phyloP scores from a whole-genome alignment of 2,888 invertebrate genomes.

The Ophion ventricosus region DNA sequence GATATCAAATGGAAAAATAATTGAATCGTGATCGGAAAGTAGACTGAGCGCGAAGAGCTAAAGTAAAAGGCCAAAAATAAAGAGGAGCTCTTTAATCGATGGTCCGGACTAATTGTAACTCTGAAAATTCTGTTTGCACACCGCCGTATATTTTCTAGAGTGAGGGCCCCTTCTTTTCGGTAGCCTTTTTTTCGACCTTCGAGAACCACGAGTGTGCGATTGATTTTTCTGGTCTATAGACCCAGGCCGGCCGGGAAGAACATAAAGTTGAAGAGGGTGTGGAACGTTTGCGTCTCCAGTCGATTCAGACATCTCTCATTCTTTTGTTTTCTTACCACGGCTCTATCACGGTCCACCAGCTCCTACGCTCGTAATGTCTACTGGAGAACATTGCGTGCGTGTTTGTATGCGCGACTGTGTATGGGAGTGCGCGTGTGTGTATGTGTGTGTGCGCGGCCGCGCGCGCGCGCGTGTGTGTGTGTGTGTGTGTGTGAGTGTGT shows the following conservation, averaged over 20 bases:
- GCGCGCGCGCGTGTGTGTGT: too few species aligned
- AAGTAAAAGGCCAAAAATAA: conserved; percentile 1
- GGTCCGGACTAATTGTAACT: background rate
- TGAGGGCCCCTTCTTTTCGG: conserved; percentile 11
- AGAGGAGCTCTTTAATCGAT: conserved; percentile 14
- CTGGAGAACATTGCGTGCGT: conserved; percentile 7
- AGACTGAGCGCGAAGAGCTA: too few species aligned
- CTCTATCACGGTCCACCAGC: conserved; percentile 20
- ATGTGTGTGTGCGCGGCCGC: too few species aligned
- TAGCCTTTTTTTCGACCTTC: conserved; percentile 13
- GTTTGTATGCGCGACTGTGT: too few species aligned
- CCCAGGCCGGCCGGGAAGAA: conserved; percentile 1
- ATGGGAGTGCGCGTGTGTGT: too few species aligned
- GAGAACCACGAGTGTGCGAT: conserved; percentile 18
- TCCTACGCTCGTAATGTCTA: conserved; percentile 42
- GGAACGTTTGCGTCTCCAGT: conserved; percentile 27
- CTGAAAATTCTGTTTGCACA: conserved; percentile 19
- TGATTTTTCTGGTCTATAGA: conserved; percentile 26
- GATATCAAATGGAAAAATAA: too few species aligned
- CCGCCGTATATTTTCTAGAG: conserved; percentile 21
- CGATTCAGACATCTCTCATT: conserved; percentile 20
- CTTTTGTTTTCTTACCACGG: conserved; percentile 26
- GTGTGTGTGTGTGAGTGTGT: too few species aligned
- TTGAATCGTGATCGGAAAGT: too few species aligned
- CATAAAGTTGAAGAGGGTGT: conserved; percentile 2